Evolutionary conservation across 2,797 vertebrate genomes (phyloP), one percentile per base, ranked within the genome.

Genomic region (Pipistrellus kuhlii): DNA sequence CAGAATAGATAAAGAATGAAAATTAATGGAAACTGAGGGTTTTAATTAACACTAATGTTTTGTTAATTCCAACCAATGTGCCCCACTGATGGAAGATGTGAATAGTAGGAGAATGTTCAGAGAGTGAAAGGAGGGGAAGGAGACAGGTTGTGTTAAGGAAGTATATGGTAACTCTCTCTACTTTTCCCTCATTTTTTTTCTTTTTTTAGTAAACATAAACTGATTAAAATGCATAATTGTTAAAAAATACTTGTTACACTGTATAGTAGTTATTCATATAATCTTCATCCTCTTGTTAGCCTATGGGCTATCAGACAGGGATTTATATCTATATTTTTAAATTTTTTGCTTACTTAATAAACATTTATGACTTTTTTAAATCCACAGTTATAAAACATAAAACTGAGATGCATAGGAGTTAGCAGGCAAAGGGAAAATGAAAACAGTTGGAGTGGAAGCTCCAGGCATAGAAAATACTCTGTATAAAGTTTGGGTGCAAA

Each of bases 151-250:
- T 30, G 1, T 23, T 44, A 17, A 66, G 17, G 51, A 12, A 17
- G 1, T 38, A 57, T 9, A 12, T 35, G 17, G 5, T 5, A 81
- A 48, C 9, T 14, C 44, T 68, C 62, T 32, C 6, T 6, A 85
- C 5, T 30, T 86, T 68, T 14, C 7, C 15, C 8, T 71, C 25
- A 15, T 51, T 23, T 73, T n/a, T 46, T 78, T 51, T 23, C 64
- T n/a, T 46, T 78, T 59, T 46, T 90, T 44, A 78, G 4, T 46
- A 85, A 94, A 88, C 3, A 4, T 35, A 72, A 81, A 85, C 20
- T 3, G 86, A 13, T 0, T 76, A 23, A 92, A 95, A 85, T 62
- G 12, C 18, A 1, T 62, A 17, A 20, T 86, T 41, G 6, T 21
- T 11, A 14, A 51, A 71, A 59, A 77, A 78, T 23, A 27, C 4